These are phyloP conservation scores for Pyrrhosoma nymphula DNA, from an alignment of 2,888 invertebrate genomes.

Conservation along the genomic window DNA sequence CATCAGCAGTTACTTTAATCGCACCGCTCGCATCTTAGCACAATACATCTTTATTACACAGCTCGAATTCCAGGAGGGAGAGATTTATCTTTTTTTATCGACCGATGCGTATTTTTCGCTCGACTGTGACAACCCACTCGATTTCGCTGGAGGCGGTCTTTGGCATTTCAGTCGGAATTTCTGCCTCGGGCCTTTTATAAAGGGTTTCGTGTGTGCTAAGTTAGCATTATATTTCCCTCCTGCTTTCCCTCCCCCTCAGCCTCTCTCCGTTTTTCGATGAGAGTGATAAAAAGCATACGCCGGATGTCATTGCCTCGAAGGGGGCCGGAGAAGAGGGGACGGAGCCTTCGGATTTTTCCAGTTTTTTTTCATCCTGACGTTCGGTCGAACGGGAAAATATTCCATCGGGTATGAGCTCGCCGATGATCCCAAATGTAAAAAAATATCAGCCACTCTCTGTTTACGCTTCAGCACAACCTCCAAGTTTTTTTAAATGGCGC, in stretches of 20 bases:
- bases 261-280: neutral
- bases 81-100: neutral
- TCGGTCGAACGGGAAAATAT: constrained; percentile 54
- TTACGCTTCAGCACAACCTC: neutral
- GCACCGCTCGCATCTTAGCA: neutral
- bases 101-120: neutral
- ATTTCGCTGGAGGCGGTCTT: neutral
- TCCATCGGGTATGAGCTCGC: constrained; percentile 33
- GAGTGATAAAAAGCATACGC: constrained; percentile 58
- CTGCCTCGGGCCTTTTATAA: neutral
- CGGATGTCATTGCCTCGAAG: constrained; percentile 29
- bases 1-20: neutral
- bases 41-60: neutral
- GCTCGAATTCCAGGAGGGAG: neutral
- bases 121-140: neutral
- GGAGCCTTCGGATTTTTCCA: neutral
- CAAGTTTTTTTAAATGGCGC: neutral
- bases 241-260: neutral
- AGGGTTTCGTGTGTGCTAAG: constrained; percentile 5
- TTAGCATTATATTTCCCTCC: constrained; percentile 13
- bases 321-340: neutral
- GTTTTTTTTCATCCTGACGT: constrained; percentile 17
- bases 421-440: constrained; percentile 23
- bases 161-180: neutral
- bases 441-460: constrained; percentile 39